Conservation (phyloP, 2,797 vertebrate genomes). For the Pseudopleuronectes americanus region DNA sequence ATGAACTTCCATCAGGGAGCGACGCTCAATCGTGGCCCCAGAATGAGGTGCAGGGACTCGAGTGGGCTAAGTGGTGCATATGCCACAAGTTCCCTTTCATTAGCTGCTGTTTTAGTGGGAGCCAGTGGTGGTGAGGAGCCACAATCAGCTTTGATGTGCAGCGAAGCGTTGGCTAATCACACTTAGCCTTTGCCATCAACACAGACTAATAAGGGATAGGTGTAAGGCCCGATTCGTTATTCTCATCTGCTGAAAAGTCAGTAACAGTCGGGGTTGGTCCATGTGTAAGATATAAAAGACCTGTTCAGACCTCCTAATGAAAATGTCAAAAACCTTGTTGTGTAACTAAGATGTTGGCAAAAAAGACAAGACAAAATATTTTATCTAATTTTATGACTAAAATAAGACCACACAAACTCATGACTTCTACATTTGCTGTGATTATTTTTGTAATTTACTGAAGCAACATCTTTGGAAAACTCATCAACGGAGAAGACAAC, state of each 20-base stretch:
- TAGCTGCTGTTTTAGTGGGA: slow-evolving; percentile 61
- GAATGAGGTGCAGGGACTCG: slow-evolving; percentile 24
- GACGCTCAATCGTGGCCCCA: neutral
- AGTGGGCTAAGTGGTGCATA: slow-evolving; percentile 42
- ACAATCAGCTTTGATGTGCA: slow-evolving; percentile 63
- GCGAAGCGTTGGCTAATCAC: slow-evolving; percentile 62
- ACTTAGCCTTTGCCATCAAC: slow-evolving; percentile 72
- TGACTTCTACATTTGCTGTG: slow-evolving; percentile 10
- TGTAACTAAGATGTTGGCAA: too few relatives aligned
- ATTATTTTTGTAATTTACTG: slow-evolving; percentile 10
- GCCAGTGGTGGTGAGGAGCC: slow-evolving; percentile 47
- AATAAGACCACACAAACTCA: too few relatives aligned
- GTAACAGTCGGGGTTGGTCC: slow-evolving; percentile 22
- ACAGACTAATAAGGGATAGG: slow-evolving; percentile 58
- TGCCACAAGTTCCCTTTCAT: slow-evolving; percentile 66
- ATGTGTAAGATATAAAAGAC: too few relatives aligned
- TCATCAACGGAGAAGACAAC: slow-evolving; percentile 27
- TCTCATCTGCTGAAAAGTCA: slow-evolving; percentile 47
- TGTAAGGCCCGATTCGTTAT: slow-evolving; percentile 51
- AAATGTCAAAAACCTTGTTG: too few relatives aligned
- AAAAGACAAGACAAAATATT: too few relatives aligned
- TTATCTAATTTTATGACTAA: too few relatives aligned
- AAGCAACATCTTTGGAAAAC: slow-evolving; percentile 25
- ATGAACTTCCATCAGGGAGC: slow-evolving; percentile 10
- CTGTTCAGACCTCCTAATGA: too few relatives aligned